Conservation (phyloP, 2,888 invertebrate genomes). For the Tetragonula carbonaria region DNA sequence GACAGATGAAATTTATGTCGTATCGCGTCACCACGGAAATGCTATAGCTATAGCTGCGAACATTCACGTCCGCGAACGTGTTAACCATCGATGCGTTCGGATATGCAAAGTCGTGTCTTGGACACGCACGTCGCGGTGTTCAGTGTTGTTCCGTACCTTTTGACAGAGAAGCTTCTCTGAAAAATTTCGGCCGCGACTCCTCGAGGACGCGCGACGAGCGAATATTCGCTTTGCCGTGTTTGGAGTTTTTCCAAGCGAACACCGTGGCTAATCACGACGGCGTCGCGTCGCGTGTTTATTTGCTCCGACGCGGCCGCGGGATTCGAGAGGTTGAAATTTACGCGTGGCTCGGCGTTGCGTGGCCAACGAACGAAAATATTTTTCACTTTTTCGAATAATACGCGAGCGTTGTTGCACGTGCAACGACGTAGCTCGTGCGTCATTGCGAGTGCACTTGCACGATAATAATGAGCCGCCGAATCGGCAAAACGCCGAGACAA, state of each 20-base stretch:
- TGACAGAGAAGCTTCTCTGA: background rate
- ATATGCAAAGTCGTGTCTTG: background rate
- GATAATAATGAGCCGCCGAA: slow-evolving; percentile 52
- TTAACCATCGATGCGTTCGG: too few relatives aligned
- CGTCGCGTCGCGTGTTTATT: slow-evolving; percentile 3
- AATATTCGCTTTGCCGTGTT: background rate
- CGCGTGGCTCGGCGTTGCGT: background rate
- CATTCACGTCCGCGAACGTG: too few relatives aligned
- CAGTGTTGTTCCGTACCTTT: background rate
- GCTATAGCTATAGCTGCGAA: too few relatives aligned
- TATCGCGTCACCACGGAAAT: too few relatives aligned
- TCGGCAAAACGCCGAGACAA: slow-evolving; percentile 24
- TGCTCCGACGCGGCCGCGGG: background rate
- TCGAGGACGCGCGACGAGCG: too few relatives aligned
- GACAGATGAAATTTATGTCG: too few relatives aligned
- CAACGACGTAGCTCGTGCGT: background rate
- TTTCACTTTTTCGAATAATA: slow-evolving; percentile 21
- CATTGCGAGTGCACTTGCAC: background rate
- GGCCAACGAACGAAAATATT: slow-evolving; percentile 56
- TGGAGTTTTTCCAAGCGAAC: background rate
- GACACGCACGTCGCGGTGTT: too few relatives aligned
- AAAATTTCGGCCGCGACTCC: background rate
- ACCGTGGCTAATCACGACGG: background rate
- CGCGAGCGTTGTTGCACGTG: slow-evolving; percentile 14
- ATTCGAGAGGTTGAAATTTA: slow-evolving; percentile 9